These are phyloP conservation scores for Calliopum simillimum DNA, from an alignment of 2,888 invertebrate species.

Conservation along the genomic window DNA sequence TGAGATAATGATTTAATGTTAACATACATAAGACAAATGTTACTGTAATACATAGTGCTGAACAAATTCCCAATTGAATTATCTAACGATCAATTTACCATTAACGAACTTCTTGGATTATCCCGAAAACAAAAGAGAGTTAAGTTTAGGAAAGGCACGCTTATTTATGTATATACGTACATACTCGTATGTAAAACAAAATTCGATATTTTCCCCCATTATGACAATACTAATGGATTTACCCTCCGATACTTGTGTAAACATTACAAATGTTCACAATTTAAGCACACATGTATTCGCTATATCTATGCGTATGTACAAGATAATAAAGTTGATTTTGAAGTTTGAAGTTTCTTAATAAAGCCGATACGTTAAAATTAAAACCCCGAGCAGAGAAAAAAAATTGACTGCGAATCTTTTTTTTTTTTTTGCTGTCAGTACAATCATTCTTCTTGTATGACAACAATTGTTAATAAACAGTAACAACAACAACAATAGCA, in stretches of 20 bases:
- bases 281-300: constrained; percentile 1
- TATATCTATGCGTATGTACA: neutral
- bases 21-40: neutral
- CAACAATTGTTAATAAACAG: constrained; percentile 21
- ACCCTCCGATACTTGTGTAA: constrained; percentile 32
- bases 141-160: too few relatives aligned
- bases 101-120: too few relatives aligned
- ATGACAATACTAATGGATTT: neutral
- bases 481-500: constrained; percentile 29
- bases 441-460: constrained; percentile 33
- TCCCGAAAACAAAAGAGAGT: too few relatives aligned
- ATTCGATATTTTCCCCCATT: too few relatives aligned
- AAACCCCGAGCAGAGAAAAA: neutral
- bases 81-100: too few relatives aligned
- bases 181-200: too few relatives aligned
- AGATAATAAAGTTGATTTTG: constrained; percentile 21
- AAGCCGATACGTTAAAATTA: too few relatives aligned
- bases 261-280: constrained; percentile 13
- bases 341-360: constrained; percentile 36
- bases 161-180: too few relatives aligned
- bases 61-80: too few relatives aligned
- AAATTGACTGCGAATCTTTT: neutral
- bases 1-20: constrained; percentile 1
- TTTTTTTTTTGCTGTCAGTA: constrained; percentile 24
- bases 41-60: too few relatives aligned